phyloP scores from a whole-genome alignment of 2,888 invertebrate species.

The Mimas tiliae region DNA sequence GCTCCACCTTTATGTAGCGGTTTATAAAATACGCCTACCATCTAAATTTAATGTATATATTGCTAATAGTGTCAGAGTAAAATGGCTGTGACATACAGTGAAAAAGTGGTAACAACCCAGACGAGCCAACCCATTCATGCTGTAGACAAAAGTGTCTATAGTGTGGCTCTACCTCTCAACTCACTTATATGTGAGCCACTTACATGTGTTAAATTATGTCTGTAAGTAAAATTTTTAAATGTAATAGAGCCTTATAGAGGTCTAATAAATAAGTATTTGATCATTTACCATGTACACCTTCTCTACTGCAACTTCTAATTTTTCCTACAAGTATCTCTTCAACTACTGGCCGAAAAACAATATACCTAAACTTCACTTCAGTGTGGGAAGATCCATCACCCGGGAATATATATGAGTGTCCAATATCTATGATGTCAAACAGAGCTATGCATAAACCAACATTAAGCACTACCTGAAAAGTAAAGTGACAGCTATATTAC shows the following conservation, averaged over 20 bases:
- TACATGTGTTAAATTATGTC: too few relatives aligned
- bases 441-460: slow-evolving; percentile 97
- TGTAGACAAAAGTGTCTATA: too few relatives aligned
- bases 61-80: too few relatives aligned
- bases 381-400: slow-evolving; percentile 98
- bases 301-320: slow-evolving; percentile 94
- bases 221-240: background rate
- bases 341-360: slow-evolving; percentile 97
- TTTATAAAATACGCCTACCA: too few relatives aligned
- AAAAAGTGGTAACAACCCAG: too few relatives aligned
- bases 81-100: too few relatives aligned
- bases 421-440: slow-evolving; percentile 94
- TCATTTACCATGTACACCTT: slow-evolving; percentile 93
- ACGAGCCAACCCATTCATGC: too few relatives aligned
- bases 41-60: too few relatives aligned
- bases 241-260: background rate
- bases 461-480: slow-evolving; percentile 93
- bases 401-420: slow-evolving; percentile 96
- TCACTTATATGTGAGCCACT: too few relatives aligned
- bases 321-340: slow-evolving; percentile 98
- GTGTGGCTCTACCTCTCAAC: too few relatives aligned
- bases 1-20: too few relatives aligned
- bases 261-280: background rate
- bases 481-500: background rate
- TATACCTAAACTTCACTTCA: slow-evolving; percentile 95